Conservation (phyloP, 2,113 vertebrate species). For the Lamprologus ornatipinnis region DNA sequence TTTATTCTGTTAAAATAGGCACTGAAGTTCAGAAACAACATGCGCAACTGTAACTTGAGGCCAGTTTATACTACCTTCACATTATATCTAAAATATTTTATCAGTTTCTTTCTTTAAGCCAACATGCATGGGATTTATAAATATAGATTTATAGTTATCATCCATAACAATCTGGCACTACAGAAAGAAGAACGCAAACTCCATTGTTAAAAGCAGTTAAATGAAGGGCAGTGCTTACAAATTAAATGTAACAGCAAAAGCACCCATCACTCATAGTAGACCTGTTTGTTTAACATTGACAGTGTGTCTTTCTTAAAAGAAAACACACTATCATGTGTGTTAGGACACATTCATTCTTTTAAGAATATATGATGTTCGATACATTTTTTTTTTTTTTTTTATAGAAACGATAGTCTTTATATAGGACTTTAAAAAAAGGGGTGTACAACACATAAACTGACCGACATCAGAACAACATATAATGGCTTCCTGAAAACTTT, state of each 20-base stretch:
- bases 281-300: not conserved
- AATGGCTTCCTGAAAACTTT: not conserved
- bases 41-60: not conserved
- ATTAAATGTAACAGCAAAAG: not conserved
- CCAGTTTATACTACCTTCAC: not conserved
- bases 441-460: not conserved
- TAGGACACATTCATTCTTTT: not conserved
- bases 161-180: not conserved
- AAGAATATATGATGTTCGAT: not conserved
- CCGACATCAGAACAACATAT: not conserved
- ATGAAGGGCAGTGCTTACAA: not conserved
- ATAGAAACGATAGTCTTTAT: not conserved
- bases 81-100: not conserved
- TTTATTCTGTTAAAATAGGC: not conserved
- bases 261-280: not conserved
- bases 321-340: not conserved
- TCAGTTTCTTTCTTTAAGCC: not conserved
- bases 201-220: not conserved
- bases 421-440: not conserved
- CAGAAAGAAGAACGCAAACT: not conserved
- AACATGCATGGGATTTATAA: not conserved
- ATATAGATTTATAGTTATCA: not conserved
- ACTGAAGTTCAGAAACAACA: not conserved
- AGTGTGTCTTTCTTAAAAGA: not conserved
- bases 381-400: not conserved